Base-by-base conservation (phyloP, 1,140 invertebrate genomes). In the Nephila pilipes region DNA sequence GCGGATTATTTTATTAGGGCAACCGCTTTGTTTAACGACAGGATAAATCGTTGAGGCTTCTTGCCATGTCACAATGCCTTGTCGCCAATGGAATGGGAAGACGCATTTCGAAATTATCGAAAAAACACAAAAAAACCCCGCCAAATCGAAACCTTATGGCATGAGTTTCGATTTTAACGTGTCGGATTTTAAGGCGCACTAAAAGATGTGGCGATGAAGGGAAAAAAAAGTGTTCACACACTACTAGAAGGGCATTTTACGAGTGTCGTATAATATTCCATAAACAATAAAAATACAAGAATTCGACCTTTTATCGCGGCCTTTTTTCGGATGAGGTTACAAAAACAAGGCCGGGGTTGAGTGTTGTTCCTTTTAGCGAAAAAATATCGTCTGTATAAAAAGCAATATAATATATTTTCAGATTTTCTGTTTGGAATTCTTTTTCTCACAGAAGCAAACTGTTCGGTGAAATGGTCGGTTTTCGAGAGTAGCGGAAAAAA, bases 1-100 rank as follows among this genome's bases (percentile, higher is more conserved):
- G 83, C n/a, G 83, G 83, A 85, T 85, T 85, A 85, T 85, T 85
- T 85, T 85, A 85, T 85, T 85, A 85, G 29, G 83, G 46, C 54
- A 36, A 36, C 80, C 55, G 83, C 20, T 60, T 55, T 32, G 55
- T 32, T 85, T 85, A 57, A 85, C 83, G 83, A 38, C n/a, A 29
- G 8, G 83, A 85, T 85, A 85, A 85, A 85, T 85, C 55, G 69
- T 75, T 29, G 32, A 3, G 1, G 18, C 16, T 36, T 18, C 18
- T 75, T 14, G 29, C 12, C 69, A 29, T 10, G 63, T 29, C n/a
- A 65, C 63, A 63, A 63, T 63, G 8, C 60, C 6, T 16, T 16
- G 14, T 60, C 22, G 58, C 16, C 58, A 32, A 32, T 18, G 29
- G 32, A 75, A 75, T 75, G 25, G 32, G 29, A 75, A 75, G 29